Conservation (phyloP, 2,797 vertebrate genomes). For the Anabacerthia variegaticeps region DNA sequence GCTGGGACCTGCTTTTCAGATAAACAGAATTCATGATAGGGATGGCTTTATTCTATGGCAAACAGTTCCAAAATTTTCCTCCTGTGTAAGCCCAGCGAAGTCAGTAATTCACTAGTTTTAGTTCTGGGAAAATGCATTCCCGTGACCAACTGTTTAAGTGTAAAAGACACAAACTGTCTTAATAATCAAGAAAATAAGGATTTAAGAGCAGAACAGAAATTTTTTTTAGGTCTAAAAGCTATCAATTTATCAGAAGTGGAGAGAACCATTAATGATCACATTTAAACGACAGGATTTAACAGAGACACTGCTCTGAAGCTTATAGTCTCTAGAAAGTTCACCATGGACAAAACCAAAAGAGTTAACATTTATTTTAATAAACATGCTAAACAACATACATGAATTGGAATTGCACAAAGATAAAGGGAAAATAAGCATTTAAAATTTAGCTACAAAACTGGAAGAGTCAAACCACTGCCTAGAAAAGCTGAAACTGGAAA, state of each 20-base stretch:
- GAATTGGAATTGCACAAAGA: neutral
- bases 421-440: neutral
- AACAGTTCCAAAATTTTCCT: neutral
- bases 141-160: neutral
- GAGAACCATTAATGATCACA: neutral
- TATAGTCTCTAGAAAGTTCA: neutral
- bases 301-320: neutral
- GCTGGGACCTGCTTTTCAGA: neutral
- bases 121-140: neutral
- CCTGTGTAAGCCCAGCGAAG: neutral
- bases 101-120: neutral
- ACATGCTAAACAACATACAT: neutral
- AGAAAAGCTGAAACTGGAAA: neutral
- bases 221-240: neutral
- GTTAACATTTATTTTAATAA: neutral
- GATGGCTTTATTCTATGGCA: neutral
- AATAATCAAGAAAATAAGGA: neutral
- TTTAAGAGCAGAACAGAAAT: neutral
- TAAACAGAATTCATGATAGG: neutral
- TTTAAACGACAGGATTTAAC: neutral
- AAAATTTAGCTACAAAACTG: neutral
- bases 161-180: neutral
- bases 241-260: neutral
- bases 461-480: neutral
- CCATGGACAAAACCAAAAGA: neutral